Percentiles rank a stretch among this genome's conserved stretches.
These are phyloP conservation scores for Penaeus indicus DNA, from an alignment of 1,140 invertebrate genomes.

Conservation along the genomic window DNA sequence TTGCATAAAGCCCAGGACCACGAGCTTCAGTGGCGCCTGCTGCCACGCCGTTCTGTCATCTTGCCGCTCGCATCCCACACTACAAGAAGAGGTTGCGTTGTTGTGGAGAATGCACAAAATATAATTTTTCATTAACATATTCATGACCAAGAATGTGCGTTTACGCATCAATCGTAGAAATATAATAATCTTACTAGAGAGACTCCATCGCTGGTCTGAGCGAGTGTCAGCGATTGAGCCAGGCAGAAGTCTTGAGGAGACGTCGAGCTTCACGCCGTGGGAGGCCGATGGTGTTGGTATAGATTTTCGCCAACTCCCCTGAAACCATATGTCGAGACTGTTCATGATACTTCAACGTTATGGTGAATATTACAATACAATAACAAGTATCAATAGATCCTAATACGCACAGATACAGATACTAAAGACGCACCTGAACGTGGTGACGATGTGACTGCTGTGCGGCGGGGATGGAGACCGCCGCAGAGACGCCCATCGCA, in stretches of 20 bases:
- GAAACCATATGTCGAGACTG: not conserved
- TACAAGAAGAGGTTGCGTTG: not conserved
- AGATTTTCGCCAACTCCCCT: too few species aligned
- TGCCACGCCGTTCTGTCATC: conserved; percentile 27
- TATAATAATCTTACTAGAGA: conserved; percentile 17
- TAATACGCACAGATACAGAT: too few species aligned
- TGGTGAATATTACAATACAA: too few species aligned
- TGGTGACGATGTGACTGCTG: too few species aligned
- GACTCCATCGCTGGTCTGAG: conserved; percentile 37
- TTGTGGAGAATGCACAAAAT: not conserved
- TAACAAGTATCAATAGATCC: too few species aligned
- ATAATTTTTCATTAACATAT: too few species aligned
- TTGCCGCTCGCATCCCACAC: conserved; percentile 53
- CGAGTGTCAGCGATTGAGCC: conserved; percentile 39
- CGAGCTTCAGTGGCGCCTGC: conserved; percentile 35
- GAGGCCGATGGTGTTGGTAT: not conserved
- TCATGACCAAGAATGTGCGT: too few species aligned
- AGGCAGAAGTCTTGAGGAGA: conserved; percentile 31
- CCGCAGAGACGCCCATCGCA: too few species aligned
- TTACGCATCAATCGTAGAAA: too few species aligned
- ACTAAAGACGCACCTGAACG: too few species aligned
- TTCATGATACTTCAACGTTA: too few species aligned
- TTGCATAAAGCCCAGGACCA: conserved; percentile 18
- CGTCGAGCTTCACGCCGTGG: not conserved
- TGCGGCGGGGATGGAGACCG: too few species aligned